Conservation (phyloP, 1,140 invertebrate genomes). For the Habropoda laboriosa region DNA sequence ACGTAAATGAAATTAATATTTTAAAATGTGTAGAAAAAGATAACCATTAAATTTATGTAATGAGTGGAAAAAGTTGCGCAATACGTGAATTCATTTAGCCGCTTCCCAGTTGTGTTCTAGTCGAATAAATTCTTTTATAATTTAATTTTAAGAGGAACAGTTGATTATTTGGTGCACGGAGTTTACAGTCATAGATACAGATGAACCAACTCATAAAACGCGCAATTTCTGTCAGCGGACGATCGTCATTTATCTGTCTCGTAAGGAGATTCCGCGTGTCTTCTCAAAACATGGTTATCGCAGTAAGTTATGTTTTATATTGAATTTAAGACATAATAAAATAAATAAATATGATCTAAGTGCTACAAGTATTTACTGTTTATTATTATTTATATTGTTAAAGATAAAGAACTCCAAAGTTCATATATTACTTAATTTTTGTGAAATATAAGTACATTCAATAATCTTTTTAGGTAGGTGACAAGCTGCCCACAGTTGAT, state of each 20-base stretch:
- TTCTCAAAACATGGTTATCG: conserved; percentile 76
- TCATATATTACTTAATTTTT: background rate
- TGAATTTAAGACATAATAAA: background rate
- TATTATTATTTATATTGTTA: background rate
- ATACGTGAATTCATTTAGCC: background rate
- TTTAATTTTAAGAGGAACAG: background rate
- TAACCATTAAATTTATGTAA: conserved; percentile 29
- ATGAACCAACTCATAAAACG: conserved; percentile 66
- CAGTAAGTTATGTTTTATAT: conserved; percentile 67
- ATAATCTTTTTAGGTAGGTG: conserved; percentile 86
- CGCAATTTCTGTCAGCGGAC: conserved; percentile 47
- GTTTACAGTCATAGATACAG: background rate
- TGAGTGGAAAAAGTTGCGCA: conserved; percentile 1
- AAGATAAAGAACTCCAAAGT: background rate
- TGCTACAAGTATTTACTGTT: too few species aligned
- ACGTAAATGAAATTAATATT: background rate
- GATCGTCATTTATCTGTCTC: conserved; percentile 60
- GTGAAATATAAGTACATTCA: background rate
- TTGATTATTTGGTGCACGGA: background rate
- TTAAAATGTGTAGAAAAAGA: background rate
- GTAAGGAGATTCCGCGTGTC: conserved; percentile 69
- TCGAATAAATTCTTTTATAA: background rate
- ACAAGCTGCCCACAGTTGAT: conserved; percentile 90
- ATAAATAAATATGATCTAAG: background rate
- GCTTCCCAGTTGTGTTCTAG: background rate